phyloP scores from a whole-genome alignment of 2,113 vertebrate genomes.

The Gymnogyps californianus region DNA sequence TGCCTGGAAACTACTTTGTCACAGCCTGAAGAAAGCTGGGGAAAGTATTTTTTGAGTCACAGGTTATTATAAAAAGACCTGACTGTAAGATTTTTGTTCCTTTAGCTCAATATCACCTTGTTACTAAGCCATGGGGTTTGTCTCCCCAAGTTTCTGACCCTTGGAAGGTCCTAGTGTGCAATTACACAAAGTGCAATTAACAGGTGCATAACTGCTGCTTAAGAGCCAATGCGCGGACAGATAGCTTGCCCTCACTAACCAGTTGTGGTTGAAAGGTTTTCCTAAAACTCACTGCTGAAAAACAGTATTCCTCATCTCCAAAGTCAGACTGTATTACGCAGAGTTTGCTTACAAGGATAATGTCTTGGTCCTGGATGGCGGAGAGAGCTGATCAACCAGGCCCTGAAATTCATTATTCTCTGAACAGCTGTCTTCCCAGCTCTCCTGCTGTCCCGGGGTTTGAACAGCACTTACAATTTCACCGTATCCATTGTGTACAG shows the following conservation, averaged over 20 bases:
- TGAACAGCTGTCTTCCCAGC: neutral
- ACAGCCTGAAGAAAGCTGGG: neutral
- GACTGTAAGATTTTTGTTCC: neutral
- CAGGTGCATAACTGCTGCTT: neutral
- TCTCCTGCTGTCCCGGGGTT: neutral
- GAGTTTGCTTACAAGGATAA: conserved; percentile 55
- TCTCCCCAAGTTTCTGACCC: neutral
- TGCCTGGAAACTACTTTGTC: neutral
- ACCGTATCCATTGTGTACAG: neutral
- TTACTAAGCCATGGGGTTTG: neutral
- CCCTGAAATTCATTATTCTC: neutral
- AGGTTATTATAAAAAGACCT: neutral
- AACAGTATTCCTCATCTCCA: neutral
- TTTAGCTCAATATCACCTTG: neutral
- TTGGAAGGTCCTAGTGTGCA: neutral
- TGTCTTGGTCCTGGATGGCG: neutral
- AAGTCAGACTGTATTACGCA: neutral
- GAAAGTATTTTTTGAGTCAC: neutral
- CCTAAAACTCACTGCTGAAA: neutral
- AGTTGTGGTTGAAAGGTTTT: neutral
- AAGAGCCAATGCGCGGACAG: neutral
- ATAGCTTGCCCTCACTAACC: neutral
- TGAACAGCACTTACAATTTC: neutral
- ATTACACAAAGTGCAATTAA: neutral
- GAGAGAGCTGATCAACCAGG: neutral